Base-by-base conservation (phyloP, 2,113 vertebrate genomes). In the Tricholaema leucomelas region DNA sequence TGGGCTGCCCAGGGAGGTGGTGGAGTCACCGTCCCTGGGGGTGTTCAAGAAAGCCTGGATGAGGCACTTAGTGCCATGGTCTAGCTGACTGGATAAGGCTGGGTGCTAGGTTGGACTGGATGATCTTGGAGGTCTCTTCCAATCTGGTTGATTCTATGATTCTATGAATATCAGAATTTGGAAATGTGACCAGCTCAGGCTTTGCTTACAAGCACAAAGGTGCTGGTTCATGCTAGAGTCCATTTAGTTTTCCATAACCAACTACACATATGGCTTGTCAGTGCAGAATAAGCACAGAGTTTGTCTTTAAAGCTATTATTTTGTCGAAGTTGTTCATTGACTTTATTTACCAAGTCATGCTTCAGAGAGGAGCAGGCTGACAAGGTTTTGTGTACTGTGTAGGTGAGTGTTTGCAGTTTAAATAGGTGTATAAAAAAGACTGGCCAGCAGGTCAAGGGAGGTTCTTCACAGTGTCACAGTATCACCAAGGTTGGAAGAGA, bases 161-260 rank as follows among this genome's bases (percentile, higher is more conserved):
- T n/a, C n/a, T n/a, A n/a, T 71, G 86, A 65, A n/a, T 61, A 38
- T 78, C 63, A 54, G 91, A 35, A 2, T 23, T 27, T 63, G 77
- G 33, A 46, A 77, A 48, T 88, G 80, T 58, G 54, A 91, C 23
- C 48, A 50, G 12, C 31, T 48, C 42, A n/a, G 11, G 2, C 36
- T 50, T 65, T 33, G 36, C 80, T 81, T 40, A 18, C 56, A 15
- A 27, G 67, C 75, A 42, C 50, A 61, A 14, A 65, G 75, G n/a
- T 14, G 0, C 33, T 7, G 73, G 18, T 40, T 70, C 73, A 46
- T 3, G 2, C 4, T 1, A 1, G 56, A 14, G 6, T 80, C 25
- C 19, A 8, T 0, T 0, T 0, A 3, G 50, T 13, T 9, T 86
- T 48, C 72, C 44, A 15, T 18, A 69, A 7, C 56, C 80, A 81